Conservation (phyloP, 1,140 invertebrate species). For the Nilaparvata lugens region DNA sequence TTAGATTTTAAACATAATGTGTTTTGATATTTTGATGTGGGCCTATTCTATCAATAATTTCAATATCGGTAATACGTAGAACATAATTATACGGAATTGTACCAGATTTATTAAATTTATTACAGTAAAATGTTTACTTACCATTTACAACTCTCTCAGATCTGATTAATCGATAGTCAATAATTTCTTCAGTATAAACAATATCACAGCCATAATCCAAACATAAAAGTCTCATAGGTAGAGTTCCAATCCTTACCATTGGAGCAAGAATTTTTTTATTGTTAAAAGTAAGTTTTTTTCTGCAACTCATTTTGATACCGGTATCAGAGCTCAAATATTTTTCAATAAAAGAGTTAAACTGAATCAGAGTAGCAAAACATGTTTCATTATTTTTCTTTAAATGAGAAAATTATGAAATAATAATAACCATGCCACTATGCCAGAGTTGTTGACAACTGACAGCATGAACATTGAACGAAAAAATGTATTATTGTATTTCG, state of each 20-base stretch:
- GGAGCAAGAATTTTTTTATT: slow-evolving; percentile 88
- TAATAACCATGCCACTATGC: no score
- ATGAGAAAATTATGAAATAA: no score
- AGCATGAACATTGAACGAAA: no score
- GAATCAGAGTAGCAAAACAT: no score
- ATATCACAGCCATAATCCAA: slow-evolving; percentile 95
- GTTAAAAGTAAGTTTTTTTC: slow-evolving; percentile 39
- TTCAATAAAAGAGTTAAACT: no score
- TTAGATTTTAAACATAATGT: no score
- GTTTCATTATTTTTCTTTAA: no score
- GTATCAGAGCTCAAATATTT: no score
- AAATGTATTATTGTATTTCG: no score
- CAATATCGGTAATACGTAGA: background rate
- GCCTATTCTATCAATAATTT: background rate
- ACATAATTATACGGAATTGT: no score
- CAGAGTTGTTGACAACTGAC: no score
- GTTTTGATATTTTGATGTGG: no score
- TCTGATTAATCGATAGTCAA: slow-evolving; percentile 86
- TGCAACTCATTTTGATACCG: background rate
- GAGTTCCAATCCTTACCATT: slow-evolving; percentile 91
- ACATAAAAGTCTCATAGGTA: slow-evolving; percentile 87
- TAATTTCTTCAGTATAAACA: slow-evolving; percentile 95
- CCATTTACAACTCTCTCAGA: slow-evolving; percentile 75
- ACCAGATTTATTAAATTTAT: background rate
- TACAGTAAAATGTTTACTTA: slow-evolving; percentile 36